Evolutionary conservation across 2,888 invertebrate species (phyloP), one percentile per base, ranked within the genome.

Genomic region (Leptopilina syphax): DNA sequence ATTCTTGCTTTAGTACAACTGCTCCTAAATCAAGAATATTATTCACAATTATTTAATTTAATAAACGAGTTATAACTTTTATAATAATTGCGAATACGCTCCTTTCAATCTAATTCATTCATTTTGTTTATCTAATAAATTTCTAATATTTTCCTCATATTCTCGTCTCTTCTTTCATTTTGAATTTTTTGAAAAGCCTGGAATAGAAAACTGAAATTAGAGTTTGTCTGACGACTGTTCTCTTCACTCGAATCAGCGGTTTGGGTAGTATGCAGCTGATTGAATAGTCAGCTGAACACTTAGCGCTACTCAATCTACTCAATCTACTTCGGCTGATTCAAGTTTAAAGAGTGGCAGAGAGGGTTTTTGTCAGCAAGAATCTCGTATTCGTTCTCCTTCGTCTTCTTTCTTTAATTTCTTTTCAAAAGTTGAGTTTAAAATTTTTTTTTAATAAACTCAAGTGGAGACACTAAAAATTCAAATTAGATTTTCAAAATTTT

Each of bases 321-420:
- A 34, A 34, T 34, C 34, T 34, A 34, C 34, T 34, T 34, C 34
- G 34, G 34, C 34, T 34, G 34, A 34, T 34, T 34, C 34, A 34
- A 34, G 34, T 34, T 34, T 34, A 34, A 3, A 34, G 34, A 34
- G 34, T 34, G 3, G 3, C 34, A 34, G 34, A 34, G 34, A 34
- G 34, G 34, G 57, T 34, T 57, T 73, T 73, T 73, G 6, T 54
- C 73, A 27, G 54, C 73, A 27, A 34, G 57, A 73, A 10, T 34
- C 10, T 73, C 34, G 57, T 73, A 73, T 34, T 73, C 18, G 1
- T 41, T 73, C 27, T 57, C 34, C 57, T 73, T 73, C 34, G 57
- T 34, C 73, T 73, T 73, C 34, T 57, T 73, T 18, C n/a, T 54
- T 70, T 24, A 12, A 41, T 27, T 41, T 57, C 12, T 57, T 5